phyloP scores from a whole-genome alignment of 2,888 invertebrate genomes.

The Isotomurus palustris region DNA sequence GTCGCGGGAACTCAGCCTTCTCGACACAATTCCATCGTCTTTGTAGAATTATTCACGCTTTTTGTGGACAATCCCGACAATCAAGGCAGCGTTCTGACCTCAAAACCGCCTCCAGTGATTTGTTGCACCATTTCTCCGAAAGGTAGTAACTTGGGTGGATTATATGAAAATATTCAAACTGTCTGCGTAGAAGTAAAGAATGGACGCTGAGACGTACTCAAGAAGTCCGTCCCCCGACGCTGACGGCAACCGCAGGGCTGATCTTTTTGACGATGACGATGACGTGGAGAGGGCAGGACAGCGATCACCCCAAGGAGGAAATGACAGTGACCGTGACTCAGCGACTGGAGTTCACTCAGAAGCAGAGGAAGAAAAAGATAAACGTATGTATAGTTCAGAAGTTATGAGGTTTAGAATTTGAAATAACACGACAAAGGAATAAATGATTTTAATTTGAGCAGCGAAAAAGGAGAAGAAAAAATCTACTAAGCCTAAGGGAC shows the following conservation, averaged over 20 bases:
- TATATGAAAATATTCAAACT: no score
- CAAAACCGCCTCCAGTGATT: no score
- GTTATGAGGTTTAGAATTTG: neutral
- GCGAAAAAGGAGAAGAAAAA: conserved; percentile 16
- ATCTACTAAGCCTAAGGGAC: conserved; percentile 30
- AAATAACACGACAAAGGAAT: neutral
- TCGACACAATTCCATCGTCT: no score
- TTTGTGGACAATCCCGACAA: no score
- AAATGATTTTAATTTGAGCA: neutral
- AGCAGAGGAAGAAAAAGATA: neutral
- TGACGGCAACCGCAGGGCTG: neutral
- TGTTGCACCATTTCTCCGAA: no score
- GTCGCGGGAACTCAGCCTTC: no score
- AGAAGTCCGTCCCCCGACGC: neutral
- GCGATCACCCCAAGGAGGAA: neutral
- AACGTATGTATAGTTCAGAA: neutral
- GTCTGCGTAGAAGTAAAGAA: no score
- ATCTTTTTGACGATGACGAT: neutral
- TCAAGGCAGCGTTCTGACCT: no score
- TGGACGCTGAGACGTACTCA: neutral
- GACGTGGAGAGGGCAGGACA: neutral
- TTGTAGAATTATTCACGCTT: no score
- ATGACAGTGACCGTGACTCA: neutral
- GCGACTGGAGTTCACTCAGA: neutral
- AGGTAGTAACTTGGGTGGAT: no score